phyloP scores from a whole-genome alignment of 2,888 invertebrate species.

The Catocala fraxini region DNA sequence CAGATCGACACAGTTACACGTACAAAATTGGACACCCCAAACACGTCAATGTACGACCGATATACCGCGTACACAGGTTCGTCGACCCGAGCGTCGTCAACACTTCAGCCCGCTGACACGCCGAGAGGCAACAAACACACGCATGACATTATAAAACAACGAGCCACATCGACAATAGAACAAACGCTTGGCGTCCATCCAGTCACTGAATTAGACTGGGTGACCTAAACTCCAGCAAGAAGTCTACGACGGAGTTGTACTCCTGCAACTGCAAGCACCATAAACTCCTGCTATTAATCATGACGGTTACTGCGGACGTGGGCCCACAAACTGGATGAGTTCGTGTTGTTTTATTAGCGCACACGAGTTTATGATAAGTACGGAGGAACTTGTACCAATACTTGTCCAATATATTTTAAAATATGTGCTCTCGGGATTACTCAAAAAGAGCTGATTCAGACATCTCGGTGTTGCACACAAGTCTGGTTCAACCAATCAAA shows the following conservation, averaged over 20 bases:
- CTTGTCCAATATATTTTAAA: slow-evolving; percentile 13
- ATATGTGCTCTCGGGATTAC: slow-evolving; percentile 16
- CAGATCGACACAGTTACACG: slow-evolving; percentile 59
- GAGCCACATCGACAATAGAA: slow-evolving; percentile 78
- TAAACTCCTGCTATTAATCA: slow-evolving; percentile 38
- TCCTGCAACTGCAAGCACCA: slow-evolving; percentile 42
- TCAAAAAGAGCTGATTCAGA: slow-evolving; percentile 12
- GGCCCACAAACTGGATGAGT: slow-evolving; percentile 23
- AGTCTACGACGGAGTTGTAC: slow-evolving; percentile 36
- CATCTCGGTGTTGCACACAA: slow-evolving; percentile 3
- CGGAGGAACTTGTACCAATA: too few species aligned
- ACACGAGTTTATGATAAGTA: slow-evolving; percentile 1
- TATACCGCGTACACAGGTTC: slow-evolving; percentile 70
- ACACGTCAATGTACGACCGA: slow-evolving; percentile 65
- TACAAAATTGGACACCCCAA: slow-evolving; percentile 66
- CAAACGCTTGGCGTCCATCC: slow-evolving; percentile 82
- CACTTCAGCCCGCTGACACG: slow-evolving; percentile 56
- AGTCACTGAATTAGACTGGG: slow-evolving; percentile 79
- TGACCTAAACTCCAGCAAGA: slow-evolving; percentile 63
- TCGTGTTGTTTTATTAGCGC: slow-evolving; percentile 12
- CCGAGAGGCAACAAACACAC: slow-evolving; percentile 58
- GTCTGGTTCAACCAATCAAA: slow-evolving; percentile 8
- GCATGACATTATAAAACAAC: slow-evolving; percentile 75
- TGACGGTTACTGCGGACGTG: slow-evolving; percentile 29
- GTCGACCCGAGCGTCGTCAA: slow-evolving; percentile 66